Conservation (phyloP, 2,797 vertebrate species). For the Pygocentrus nattereri region DNA sequence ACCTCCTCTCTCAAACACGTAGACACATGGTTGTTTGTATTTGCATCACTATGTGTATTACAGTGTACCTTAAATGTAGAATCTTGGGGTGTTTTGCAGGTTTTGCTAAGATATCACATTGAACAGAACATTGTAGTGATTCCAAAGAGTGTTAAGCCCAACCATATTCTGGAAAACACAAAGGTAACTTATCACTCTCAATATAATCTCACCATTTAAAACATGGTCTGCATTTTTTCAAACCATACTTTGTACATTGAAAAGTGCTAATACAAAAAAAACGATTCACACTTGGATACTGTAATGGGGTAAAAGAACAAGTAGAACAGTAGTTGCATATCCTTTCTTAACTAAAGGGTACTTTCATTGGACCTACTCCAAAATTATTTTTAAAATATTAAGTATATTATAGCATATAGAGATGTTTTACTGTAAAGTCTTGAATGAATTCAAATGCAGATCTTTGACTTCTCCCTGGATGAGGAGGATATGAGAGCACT, state of each 20-base stretch:
- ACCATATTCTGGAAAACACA: slow-evolving; percentile 82
- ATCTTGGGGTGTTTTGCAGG: slow-evolving; percentile 60
- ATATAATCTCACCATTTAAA: background rate
- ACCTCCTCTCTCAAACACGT: background rate
- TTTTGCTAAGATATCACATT: slow-evolving; percentile 78
- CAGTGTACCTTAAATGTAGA: background rate
- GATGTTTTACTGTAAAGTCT: slow-evolving; percentile 3
- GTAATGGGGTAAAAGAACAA: background rate
- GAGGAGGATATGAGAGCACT: slow-evolving; percentile 75
- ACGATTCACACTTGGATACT: background rate
- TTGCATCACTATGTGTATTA: background rate
- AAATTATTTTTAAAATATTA: background rate
- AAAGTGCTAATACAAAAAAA: too few relatives aligned
- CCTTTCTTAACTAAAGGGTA: background rate
- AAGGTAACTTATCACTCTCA: slow-evolving; percentile 68
- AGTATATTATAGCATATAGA: background rate
- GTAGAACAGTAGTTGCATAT: background rate
- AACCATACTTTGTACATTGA: too few relatives aligned
- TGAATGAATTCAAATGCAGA: slow-evolving; percentile 37
- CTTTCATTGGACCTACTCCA: background rate
- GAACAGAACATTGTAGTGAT: slow-evolving; percentile 79
- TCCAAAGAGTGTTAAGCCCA: slow-evolving; percentile 78
- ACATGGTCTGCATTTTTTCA: background rate
- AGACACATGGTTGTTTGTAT: background rate
- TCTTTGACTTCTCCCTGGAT: slow-evolving; percentile 73